These are phyloP conservation scores for Neodon shergylaensis DNA, from an alignment of 2,113 vertebrate genomes.

Conservation along the genomic window DNA sequence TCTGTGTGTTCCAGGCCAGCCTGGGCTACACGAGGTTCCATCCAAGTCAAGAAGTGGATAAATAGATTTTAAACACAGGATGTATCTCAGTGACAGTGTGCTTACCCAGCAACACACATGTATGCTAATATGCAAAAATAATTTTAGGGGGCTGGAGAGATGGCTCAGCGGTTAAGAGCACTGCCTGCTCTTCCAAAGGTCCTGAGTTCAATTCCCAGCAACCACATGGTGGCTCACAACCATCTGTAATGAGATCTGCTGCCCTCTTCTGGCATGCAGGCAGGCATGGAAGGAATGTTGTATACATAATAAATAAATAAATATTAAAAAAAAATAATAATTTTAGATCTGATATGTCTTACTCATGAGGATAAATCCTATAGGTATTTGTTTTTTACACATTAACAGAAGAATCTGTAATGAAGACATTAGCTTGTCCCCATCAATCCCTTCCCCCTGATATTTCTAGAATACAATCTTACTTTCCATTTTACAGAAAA, in stretches of 20 bases:
- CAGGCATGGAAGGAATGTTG: too few species aligned
- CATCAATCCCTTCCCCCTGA: not conserved
- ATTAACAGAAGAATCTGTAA: not conserved
- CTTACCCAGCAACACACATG: not conserved
- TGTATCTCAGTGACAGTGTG: not conserved
- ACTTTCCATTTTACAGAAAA: not conserved
- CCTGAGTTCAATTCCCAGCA: too few species aligned
- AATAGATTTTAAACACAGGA: not conserved
- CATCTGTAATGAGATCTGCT: too few species aligned
- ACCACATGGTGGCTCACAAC: too few species aligned
- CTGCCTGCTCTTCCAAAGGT: too few species aligned
- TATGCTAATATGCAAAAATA: not conserved
- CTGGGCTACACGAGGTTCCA: not conserved
- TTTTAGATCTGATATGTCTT: not conserved
- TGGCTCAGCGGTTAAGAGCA: too few species aligned
- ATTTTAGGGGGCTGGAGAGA: too few species aligned
- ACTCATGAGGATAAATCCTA: not conserved
- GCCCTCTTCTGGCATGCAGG: too few species aligned
- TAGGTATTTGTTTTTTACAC: not conserved
- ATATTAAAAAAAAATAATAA: not conserved
- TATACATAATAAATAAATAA: too few species aligned
- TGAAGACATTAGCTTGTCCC: not conserved
- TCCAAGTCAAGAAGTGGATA: not conserved
- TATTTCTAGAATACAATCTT: not conserved
- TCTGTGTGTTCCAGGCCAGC: not conserved